phyloP scores from a whole-genome alignment of 2,113 vertebrate genomes.

The Colinus virginianus region DNA sequence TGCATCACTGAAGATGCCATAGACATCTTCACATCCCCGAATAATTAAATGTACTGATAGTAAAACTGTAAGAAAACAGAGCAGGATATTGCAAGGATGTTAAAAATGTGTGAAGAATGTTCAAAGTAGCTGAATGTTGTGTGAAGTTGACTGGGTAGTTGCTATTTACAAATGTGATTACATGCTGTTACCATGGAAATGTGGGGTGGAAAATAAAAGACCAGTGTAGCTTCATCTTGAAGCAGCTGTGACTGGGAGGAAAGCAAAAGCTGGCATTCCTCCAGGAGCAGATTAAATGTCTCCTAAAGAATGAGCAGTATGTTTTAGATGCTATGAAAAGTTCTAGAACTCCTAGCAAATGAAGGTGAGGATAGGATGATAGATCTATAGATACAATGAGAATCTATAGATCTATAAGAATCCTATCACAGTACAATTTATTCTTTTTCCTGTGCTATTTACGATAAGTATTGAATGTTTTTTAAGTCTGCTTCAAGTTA shows the following conservation, averaged over 20 bases:
- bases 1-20: background rate
- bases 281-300: background rate
- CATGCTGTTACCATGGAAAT: slow-evolving; percentile 47
- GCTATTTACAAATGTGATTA: slow-evolving; percentile 61
- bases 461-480: background rate
- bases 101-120: background rate
- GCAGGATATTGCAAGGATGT: background rate
- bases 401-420: background rate
- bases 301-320: background rate
- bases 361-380: background rate
- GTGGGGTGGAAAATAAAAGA: slow-evolving; percentile 26
- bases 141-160: slow-evolving; percentile 34
- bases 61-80: background rate
- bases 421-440: background rate
- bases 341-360: background rate
- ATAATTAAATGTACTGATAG: background rate
- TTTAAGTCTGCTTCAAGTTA: background rate
- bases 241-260: background rate
- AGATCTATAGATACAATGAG: background rate
- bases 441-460: background rate
- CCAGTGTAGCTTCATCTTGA: slow-evolving; percentile 30
- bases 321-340: background rate
- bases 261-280: slow-evolving; percentile 44
- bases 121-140: background rate
- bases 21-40: background rate